Percentiles rank a stretch among this genome's conserved stretches.
Evolutionary conservation across 2,113 vertebrate genomes (phyloP).

Genomic region (Bubo bubo): DNA sequence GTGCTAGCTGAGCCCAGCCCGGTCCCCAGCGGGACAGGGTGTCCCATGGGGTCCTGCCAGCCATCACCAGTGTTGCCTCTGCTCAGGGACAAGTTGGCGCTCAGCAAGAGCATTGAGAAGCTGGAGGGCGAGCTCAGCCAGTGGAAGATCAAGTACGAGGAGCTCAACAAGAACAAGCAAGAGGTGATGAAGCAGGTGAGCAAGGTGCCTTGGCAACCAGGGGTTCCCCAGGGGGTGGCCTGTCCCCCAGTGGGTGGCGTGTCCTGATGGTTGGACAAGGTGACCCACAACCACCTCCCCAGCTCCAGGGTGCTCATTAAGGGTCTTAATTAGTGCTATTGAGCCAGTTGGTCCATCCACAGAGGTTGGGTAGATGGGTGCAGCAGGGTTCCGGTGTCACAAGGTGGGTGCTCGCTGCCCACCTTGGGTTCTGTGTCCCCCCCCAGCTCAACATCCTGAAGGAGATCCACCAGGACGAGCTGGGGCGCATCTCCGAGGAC

Average conservation of each 20-base stretch:
- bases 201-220: neutral
- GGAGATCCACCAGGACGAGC: conserved; percentile 94
- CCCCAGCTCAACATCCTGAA: conserved; percentile 91
- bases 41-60: neutral
- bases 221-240: neutral
- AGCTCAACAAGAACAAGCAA: conserved; percentile 93
- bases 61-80: neutral
- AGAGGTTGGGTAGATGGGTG: neutral
- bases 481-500: conserved; percentile 95
- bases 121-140: conserved; percentile 92
- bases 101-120: conserved; percentile 93
- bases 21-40: rapidly evolving
- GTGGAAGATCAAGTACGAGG: conserved; percentile 96
- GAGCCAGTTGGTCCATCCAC: rapidly evolving
- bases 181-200: conserved; percentile 94
- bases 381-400: rapidly evolving
- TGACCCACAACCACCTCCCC: neutral
- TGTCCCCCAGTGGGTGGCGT: rapidly evolving
- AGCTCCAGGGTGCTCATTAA: neutral
- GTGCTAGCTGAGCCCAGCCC: neutral
- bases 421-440: neutral
- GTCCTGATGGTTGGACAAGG: neutral
- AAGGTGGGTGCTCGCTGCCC: neutral
- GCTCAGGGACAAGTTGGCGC: conserved; percentile 88
- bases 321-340: neutral